Evolutionary conservation across 2,888 invertebrate genomes (phyloP).

Genomic region (Apeira syringaria): DNA sequence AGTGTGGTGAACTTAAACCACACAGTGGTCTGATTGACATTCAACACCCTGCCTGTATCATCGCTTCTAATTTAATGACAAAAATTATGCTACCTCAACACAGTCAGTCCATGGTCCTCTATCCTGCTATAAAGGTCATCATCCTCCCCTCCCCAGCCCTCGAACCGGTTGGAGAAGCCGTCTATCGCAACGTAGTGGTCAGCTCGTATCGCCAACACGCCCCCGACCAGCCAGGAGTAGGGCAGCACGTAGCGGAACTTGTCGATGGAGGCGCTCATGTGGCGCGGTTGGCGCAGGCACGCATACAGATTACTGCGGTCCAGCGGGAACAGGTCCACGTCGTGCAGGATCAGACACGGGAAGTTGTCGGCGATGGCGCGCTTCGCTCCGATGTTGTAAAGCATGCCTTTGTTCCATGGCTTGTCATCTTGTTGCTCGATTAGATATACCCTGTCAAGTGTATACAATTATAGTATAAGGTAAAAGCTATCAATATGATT

Average conservation of each 20-base stretch:
- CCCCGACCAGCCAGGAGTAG: conserved; percentile 58
- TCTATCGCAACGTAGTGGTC: conserved; percentile 58
- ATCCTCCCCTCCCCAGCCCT: conserved; percentile 77
- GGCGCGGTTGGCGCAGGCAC: conserved; percentile 90
- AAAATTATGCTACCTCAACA: conserved; percentile 53
- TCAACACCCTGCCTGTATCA: too few relatives aligned
- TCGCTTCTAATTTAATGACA: too few relatives aligned
- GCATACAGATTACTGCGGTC: conserved; percentile 92
- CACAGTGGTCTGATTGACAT: too few relatives aligned
- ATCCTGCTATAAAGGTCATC: conserved; percentile 65
- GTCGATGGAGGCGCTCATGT: conserved; percentile 95
- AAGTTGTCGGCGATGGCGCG: conserved; percentile 88
- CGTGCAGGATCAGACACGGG: conserved; percentile 94
- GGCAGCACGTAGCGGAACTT: conserved; percentile 79
- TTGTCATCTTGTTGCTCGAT: conserved; percentile 91
- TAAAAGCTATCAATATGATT: too few relatives aligned
- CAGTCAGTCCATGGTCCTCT: conserved; percentile 38
- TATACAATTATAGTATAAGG: too few relatives aligned
- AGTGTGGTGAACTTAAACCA: too few relatives aligned
- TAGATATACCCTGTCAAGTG: conserved; percentile 86
- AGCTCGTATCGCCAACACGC: conserved; percentile 60
- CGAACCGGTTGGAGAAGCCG: conserved; percentile 69
- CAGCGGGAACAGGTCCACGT: conserved; percentile 94
- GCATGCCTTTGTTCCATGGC: conserved; percentile 93
- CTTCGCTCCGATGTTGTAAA: conserved; percentile 93